These are phyloP conservation scores for Actinia tenebrosa DNA, from an alignment of 64 coral and sea anemone genomes.

Conservation along the genomic window DNA sequence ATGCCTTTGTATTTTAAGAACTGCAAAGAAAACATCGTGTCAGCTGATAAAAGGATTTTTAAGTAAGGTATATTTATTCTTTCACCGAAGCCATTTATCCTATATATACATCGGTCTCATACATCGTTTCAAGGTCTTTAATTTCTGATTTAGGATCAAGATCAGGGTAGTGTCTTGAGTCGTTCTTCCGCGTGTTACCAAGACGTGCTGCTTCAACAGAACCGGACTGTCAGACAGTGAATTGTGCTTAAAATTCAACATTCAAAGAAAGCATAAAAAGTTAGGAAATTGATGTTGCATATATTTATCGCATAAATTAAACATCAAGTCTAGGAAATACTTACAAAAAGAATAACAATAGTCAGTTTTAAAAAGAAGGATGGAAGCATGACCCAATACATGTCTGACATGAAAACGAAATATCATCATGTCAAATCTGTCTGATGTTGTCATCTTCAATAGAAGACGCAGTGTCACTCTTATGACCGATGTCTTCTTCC, in stretches of 20 bases:
- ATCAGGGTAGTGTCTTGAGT: neutral
- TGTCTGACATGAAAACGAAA: too few relatives aligned
- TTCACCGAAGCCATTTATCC: neutral
- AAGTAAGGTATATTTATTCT: neutral
- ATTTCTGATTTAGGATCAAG: too few relatives aligned
- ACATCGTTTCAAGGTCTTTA: too few relatives aligned
- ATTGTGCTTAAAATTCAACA: neutral
- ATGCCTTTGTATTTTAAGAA: conserved; percentile 12
- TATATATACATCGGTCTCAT: too few relatives aligned
- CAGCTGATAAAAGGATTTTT: neutral
- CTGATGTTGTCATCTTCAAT: too few relatives aligned
- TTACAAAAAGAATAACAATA: too few relatives aligned
- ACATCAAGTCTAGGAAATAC: too few relatives aligned
- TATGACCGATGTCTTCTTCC: too few relatives aligned
- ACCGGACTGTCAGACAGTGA: neutral
- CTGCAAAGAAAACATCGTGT: neutral
- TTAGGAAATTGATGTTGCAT: neutral
- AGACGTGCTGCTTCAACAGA: neutral
- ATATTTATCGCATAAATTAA: neutral
- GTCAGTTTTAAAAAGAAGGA: too few relatives aligned
- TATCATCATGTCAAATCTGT: too few relatives aligned
- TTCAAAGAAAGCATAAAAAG: neutral
- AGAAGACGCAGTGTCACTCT: too few relatives aligned
- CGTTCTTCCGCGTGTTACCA: neutral
- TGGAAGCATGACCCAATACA: too few relatives aligned